These are phyloP conservation scores for Megathymus violae DNA, from an alignment of 1,140 invertebrate genomes.

Conservation along the genomic window DNA sequence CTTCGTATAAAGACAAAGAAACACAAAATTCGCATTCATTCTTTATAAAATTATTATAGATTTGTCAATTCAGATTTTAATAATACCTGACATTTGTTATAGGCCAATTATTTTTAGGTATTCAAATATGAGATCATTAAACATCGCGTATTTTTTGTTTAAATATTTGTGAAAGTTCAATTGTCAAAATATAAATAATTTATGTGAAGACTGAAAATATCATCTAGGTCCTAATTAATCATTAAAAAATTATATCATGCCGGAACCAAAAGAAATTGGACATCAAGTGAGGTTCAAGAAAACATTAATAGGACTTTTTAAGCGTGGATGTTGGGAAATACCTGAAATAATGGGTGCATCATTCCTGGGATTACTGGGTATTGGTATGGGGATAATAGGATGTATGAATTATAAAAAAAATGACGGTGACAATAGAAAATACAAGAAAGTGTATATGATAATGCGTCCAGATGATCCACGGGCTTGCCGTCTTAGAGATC, in stretches of 20 bases:
- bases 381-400: slow-evolving; percentile 60
- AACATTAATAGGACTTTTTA: slow-evolving; percentile 69
- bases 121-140: no score
- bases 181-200: no score
- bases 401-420: slow-evolving; percentile 68
- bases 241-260: slow-evolving; percentile 46
- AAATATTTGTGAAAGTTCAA: no score
- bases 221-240: neutral
- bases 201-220: neutral
- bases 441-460: slow-evolving; percentile 86
- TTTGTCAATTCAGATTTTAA: no score
- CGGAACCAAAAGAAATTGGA: slow-evolving; percentile 57
- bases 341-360: slow-evolving; percentile 84
- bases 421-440: slow-evolving; percentile 86
- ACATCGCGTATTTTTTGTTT: no score
- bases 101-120: no score
- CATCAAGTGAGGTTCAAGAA: slow-evolving; percentile 64
- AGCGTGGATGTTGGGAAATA: slow-evolving; percentile 85
- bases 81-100: no score
- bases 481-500: slow-evolving; percentile 59
- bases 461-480: slow-evolving; percentile 84
- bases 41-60: no score
- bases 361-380: slow-evolving; percentile 75
- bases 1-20: no score
- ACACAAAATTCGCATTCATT: no score